These are phyloP conservation scores for Cydia splendana DNA, from an alignment of 1,140 invertebrate genomes.

Conservation along the genomic window DNA sequence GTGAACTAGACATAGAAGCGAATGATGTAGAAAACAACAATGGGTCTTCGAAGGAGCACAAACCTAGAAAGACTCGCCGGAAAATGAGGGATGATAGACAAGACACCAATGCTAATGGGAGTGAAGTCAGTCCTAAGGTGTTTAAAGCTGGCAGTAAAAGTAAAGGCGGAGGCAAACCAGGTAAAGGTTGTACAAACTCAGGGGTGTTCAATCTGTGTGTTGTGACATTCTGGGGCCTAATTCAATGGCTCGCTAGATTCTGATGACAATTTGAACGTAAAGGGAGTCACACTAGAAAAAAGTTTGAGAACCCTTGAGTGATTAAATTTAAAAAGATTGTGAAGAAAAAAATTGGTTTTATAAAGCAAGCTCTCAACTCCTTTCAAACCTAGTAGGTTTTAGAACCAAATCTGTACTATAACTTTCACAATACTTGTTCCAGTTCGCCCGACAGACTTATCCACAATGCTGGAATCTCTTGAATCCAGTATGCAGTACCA, in stretches of 20 bases:
- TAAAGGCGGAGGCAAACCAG: conserved; percentile 55
- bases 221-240: no score
- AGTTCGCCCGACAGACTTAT: conserved; percentile 72
- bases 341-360: no score
- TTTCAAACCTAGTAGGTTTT: neutral
- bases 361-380: no score
- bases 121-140: conserved; percentile 75
- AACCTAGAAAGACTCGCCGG: conserved; percentile 68
- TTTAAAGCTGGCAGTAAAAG: conserved; percentile 65
- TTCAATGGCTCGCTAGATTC: no score
- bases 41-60: conserved; percentile 68
- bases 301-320: no score
- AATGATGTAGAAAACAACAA: conserved; percentile 78
- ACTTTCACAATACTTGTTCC: conserved; percentile 43
- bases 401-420: neutral
- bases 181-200: conserved; percentile 40
- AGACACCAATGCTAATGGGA: conserved; percentile 63
- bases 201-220: no score
- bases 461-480: conserved; percentile 72
- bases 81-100: conserved; percentile 71
- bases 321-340: no score
- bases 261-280: no score
- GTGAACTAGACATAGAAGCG: conserved; percentile 75
- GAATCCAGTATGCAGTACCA: conserved; percentile 73
- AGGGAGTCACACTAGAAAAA: no score